phyloP scores from a whole-genome alignment of 2,797 vertebrate genomes.

The Anabas testudineus region DNA sequence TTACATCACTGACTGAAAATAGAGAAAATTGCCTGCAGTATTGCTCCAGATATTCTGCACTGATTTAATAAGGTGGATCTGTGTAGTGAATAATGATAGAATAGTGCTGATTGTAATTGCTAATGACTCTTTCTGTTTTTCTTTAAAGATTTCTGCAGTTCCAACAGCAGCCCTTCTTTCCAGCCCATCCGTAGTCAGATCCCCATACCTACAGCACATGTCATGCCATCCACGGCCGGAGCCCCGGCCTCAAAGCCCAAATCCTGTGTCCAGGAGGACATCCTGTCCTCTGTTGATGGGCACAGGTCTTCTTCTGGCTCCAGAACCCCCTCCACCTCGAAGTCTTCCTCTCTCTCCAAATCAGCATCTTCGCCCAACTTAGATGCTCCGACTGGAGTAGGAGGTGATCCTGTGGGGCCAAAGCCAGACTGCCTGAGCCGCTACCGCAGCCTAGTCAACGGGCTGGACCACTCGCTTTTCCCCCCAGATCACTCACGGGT shows the following conservation, averaged over 20 bases:
- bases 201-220: slow-evolving; percentile 97
- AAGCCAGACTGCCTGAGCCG: slow-evolving; percentile 85
- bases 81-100: slow-evolving; percentile 17
- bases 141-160: slow-evolving; percentile 89
- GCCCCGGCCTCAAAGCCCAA: slow-evolving; percentile 87
- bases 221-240: slow-evolving; percentile 96
- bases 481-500: slow-evolving; percentile 84
- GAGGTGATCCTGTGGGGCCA: slow-evolving; percentile 68
- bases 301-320: slow-evolving; percentile 80
- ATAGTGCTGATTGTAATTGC: slow-evolving; percentile 2
- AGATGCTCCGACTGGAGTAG: slow-evolving; percentile 75
- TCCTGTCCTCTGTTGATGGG: slow-evolving; percentile 61
- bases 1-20: slow-evolving; percentile 73
- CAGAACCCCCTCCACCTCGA: slow-evolving; percentile 79
- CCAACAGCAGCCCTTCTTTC: slow-evolving; percentile 91
- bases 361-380: slow-evolving; percentile 86
- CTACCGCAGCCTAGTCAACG: slow-evolving; percentile 86
- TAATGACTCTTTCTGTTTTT: slow-evolving; percentile 19
- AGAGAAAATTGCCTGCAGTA: slow-evolving; percentile 61
- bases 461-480: slow-evolving; percentile 88
- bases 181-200: slow-evolving; percentile 95
- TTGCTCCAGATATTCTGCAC: slow-evolving; percentile 46
- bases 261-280: slow-evolving; percentile 77
- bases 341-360: slow-evolving; percentile 84
- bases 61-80: slow-evolving; percentile 37